Evolutionary conservation across 2,113 vertebrate genomes (phyloP), one percentile per base, ranked within the genome.

Genomic region (Diglossa brunneiventris): DNA sequence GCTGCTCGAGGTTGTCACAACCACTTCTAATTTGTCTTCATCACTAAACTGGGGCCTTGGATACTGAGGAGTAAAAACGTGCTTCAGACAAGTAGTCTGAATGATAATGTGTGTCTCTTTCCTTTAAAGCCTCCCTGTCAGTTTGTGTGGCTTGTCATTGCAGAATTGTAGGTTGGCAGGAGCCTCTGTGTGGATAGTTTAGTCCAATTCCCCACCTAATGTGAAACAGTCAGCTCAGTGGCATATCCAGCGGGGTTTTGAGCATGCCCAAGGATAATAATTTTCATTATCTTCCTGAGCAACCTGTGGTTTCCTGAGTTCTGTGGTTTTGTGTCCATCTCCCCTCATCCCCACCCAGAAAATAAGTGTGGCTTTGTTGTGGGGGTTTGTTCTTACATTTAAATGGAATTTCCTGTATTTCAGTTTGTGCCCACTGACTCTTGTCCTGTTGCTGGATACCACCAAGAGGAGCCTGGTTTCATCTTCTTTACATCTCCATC

Each of bases 401-500:
- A 76, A 87, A 78, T 52, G 27, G 35, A 42, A 79, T 87, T 91
- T 87, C 35, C 35, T 96, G 19, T 96, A 14, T 95, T 96, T 85
- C 94, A 94, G 87, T 87, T 89, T 91, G n/a, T 56, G n/a, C 18
- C 66, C 23, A 1, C 31, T 92, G 77, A 24, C 7, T 87, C 74
- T 94, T 75, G 10, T 85, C n/a, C 49, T 80, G 53, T 76, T 84
- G 70, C 50, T 93, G 90, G 53, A 49, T 85, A 93, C 47, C 21
- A 61, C 61, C 39, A 52, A 87, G 90, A 90, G 30, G 78, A 93
- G 53, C 58, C 75, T 73, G 56, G 10, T 72, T 85, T 30, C 49
- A 31, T 44, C 81, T 67, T 74, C 81, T 78, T 74, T 82, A 52
- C 47, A 28, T 12, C 22, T 46, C 24, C 35, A 16, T 79, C 90